Conservation (phyloP, 92 coral and sea anemone species). For the Metridium senile region DNA sequence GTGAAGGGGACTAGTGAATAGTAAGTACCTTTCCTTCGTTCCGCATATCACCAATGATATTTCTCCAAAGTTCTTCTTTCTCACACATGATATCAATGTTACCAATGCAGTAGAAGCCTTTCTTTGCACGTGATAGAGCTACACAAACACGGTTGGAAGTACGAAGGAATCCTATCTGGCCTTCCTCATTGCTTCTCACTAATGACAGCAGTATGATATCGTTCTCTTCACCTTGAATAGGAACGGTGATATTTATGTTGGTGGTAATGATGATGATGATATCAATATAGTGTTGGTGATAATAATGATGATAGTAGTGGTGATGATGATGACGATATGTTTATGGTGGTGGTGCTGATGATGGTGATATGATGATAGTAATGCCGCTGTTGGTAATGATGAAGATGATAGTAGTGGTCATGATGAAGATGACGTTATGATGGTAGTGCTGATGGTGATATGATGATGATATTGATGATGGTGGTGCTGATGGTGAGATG, state of each 20-base stretch:
- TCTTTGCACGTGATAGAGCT: conserved; percentile 91
- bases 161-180: conserved; percentile 86
- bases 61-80: conserved; percentile 66
- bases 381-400: neutral
- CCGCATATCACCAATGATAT: conserved; percentile 77
- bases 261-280: neutral
- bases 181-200: conserved; percentile 96
- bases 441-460: too few species aligned
- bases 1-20: too few species aligned
- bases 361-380: too few species aligned
- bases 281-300: neutral
- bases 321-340: too few species aligned
- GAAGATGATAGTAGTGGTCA: neutral
- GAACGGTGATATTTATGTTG: neutral
- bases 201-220: conserved; percentile 92
- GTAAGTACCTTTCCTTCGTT: conserved; percentile 42
- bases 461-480: too few species aligned
- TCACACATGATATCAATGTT: conserved; percentile 74
- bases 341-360: neutral
- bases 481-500: too few species aligned
- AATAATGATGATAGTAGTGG: too few species aligned
- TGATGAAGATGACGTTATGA: too few species aligned
- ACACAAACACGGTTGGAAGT: conserved; percentile 94
- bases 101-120: conserved; percentile 86
- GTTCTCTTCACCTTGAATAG: conserved; percentile 78